Conservation (phyloP, 1,140 invertebrate species). For the Muscidifurax raptorellus region DNA sequence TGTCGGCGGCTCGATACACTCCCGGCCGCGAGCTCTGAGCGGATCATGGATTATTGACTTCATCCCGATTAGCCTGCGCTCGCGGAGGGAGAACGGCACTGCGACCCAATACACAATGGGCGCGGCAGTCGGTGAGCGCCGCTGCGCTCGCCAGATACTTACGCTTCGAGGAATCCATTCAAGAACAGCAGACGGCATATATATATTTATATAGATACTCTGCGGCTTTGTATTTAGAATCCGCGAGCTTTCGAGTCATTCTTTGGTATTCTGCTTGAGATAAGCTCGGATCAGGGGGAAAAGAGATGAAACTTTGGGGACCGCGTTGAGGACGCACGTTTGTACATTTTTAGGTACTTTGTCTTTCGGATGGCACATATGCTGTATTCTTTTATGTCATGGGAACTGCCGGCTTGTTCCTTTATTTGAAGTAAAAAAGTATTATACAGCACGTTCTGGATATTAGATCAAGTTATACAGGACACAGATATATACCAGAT, state of each 20-base stretch:
- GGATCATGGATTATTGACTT: constrained; percentile 74
- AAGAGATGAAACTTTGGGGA: neutral
- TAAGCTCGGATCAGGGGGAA: neutral
- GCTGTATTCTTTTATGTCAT: too few species aligned
- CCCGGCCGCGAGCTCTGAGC: constrained; percentile 60
- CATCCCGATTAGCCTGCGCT: constrained; percentile 58
- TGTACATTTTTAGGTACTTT: too few species aligned
- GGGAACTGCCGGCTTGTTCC: too few species aligned
- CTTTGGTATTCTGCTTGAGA: too few species aligned
- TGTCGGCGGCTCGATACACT: constrained; percentile 58
- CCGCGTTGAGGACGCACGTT: too few species aligned
- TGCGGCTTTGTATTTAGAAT: neutral
- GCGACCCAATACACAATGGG: constrained; percentile 37
- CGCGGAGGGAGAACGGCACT: constrained; percentile 12
- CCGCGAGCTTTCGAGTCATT: too few species aligned
- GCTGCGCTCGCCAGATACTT: constrained; percentile 13
- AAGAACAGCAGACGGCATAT: neutral
- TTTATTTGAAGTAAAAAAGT: neutral
- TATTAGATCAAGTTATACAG: too few species aligned
- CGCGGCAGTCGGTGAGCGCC: neutral
- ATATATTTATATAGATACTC: neutral
- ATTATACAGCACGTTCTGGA: too few species aligned
- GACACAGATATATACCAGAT: too few species aligned
- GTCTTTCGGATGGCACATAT: too few species aligned
- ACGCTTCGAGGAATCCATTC: constrained; percentile 18